Conservation (phyloP, 92 coral and sea anemone genomes). For the Ricordea florida region DNA sequence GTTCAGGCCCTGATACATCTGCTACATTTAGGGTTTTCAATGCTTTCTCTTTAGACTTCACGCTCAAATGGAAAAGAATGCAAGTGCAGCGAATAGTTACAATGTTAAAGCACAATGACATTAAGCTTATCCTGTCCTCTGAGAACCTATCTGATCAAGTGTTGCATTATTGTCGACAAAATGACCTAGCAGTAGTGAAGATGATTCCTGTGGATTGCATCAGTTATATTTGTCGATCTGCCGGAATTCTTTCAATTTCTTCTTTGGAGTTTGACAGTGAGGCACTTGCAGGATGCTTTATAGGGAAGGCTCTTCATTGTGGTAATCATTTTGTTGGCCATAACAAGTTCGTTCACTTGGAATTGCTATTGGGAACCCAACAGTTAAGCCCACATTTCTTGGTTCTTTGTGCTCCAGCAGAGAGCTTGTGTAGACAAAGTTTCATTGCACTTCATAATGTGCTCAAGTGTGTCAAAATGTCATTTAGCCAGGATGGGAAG, state of each 20-base stretch:
- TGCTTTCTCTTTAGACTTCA: slow-evolving; percentile 9
- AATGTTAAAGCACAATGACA: slow-evolving; percentile 41
- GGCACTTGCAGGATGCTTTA: slow-evolving; percentile 21
- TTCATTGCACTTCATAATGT: slow-evolving; percentile 72
- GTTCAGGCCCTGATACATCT: neutral
- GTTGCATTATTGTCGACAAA: slow-evolving; percentile 80
- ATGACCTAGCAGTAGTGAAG: slow-evolving; percentile 78
- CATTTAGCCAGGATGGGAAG: slow-evolving; percentile 47
- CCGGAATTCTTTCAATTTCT: slow-evolving; percentile 59
- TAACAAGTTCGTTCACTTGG: slow-evolving; percentile 48
- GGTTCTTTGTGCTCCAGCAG: slow-evolving; percentile 80
- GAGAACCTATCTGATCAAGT: slow-evolving; percentile 58
- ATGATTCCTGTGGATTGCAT: slow-evolving; percentile 76
- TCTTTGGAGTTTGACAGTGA: slow-evolving; percentile 25
- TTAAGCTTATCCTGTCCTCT: slow-evolving; percentile 76
- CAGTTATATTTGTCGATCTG: slow-evolving; percentile 58
- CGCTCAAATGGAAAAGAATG: slow-evolving; percentile 54
- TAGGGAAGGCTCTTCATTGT: slow-evolving; percentile 71
- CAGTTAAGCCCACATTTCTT: slow-evolving; percentile 36
- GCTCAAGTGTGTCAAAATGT: slow-evolving; percentile 68
- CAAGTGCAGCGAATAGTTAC: slow-evolving; percentile 33
- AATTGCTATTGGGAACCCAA: neutral
- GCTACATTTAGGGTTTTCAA: slow-evolving; percentile 48
- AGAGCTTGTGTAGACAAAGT: slow-evolving; percentile 76
- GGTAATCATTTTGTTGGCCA: slow-evolving; percentile 45